phyloP scores from a whole-genome alignment of 2,113 vertebrate species.

The Chunga burmeisteri region DNA sequence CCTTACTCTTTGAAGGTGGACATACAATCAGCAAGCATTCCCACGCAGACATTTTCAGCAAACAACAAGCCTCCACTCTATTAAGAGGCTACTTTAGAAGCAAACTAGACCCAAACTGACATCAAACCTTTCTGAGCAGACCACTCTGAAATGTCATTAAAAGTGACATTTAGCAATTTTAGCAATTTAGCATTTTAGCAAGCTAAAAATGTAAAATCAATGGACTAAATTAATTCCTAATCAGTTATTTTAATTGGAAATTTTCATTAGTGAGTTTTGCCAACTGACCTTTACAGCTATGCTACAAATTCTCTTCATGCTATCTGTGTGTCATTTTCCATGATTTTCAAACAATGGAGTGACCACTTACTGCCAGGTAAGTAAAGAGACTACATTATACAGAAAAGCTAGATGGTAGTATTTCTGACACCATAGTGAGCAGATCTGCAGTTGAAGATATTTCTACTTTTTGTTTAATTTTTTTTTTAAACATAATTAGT shows the following conservation, averaged over 20 bases:
- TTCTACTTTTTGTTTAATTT: background rate
- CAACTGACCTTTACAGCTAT: background rate
- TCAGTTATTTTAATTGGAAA: background rate
- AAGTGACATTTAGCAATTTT: no score
- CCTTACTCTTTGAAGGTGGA: background rate
- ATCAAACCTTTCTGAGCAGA: background rate
- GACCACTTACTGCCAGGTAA: background rate
- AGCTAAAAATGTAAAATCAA: background rate
- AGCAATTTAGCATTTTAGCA: background rate
- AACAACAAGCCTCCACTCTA: background rate
- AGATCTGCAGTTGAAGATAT: background rate
- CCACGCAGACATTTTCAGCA: background rate
- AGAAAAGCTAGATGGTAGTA: background rate
- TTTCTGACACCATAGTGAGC: background rate
- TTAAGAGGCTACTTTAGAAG: background rate
- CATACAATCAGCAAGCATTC: background rate
- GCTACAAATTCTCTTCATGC: background rate
- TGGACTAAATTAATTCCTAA: background rate
- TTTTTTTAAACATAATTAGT: background rate
- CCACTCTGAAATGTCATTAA: background rate
- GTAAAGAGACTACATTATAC: background rate
- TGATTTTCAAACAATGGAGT: background rate
- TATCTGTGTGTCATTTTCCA: background rate
- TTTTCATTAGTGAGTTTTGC: background rate
- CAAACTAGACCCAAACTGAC: background rate